These are phyloP conservation scores for Florisuga fusca DNA, from an alignment of 2,797 vertebrate species.

Conservation along the genomic window DNA sequence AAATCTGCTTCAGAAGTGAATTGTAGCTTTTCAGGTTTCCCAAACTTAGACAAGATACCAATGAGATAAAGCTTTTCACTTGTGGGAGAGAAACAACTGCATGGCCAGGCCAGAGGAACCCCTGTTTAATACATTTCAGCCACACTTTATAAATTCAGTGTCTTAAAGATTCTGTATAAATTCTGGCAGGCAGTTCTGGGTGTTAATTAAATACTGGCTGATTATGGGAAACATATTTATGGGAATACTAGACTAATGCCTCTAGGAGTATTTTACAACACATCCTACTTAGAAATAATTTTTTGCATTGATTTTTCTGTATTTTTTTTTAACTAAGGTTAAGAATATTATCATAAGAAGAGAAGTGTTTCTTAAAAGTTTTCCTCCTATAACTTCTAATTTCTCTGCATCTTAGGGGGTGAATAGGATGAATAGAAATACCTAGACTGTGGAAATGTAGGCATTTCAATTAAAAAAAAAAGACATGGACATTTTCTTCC, in stretches of 20 bases:
- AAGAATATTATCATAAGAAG: background rate
- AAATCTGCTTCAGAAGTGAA: background rate
- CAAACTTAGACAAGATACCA: background rate
- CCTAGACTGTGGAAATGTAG: background rate
- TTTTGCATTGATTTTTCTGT: background rate
- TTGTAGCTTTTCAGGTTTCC: background rate
- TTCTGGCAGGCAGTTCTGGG: constrained; percentile 46
- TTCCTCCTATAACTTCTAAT: background rate
- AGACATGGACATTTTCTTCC: background rate
- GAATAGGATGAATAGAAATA: background rate
- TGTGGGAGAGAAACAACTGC: background rate
- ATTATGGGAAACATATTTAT: constrained; percentile 58
- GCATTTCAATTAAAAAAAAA: background rate
- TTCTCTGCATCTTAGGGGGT: background rate
- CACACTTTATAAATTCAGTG: constrained; percentile 37
- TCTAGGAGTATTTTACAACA: constrained; percentile 30
- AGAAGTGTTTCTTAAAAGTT: background rate
- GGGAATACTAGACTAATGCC: constrained; percentile 28
- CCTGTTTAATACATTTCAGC: background rate
- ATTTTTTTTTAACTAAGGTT: background rate
- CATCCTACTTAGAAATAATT: background rate
- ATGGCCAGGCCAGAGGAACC: background rate
- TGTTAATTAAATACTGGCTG: constrained; percentile 58
- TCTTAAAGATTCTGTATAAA: constrained; percentile 66
- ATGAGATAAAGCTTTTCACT: constrained; percentile 13